phyloP scores from a whole-genome alignment of 2,888 invertebrate genomes.

The Griposia aprilina region DNA sequence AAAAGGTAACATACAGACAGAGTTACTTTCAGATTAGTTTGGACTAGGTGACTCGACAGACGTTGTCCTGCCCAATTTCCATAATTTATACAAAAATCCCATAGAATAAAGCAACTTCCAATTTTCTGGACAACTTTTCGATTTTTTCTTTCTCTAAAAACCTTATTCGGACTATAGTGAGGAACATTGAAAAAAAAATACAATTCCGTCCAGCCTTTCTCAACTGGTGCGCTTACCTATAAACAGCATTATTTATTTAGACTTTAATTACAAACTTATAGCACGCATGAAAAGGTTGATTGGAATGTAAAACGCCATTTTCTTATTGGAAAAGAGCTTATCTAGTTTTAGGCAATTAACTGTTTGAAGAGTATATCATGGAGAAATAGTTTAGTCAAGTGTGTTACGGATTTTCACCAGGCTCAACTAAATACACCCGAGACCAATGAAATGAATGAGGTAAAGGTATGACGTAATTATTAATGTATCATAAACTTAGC shows the following conservation, averaged over 20 bases:
- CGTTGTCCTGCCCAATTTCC: not conserved
- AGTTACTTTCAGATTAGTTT: too few relatives aligned
- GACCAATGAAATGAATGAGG: constrained; percentile 8
- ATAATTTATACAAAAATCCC: not conserved
- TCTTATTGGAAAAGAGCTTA: constrained; percentile 4
- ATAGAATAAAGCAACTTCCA: not conserved
- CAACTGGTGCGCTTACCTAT: not conserved
- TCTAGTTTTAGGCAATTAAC: not conserved
- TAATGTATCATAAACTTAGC: not conserved
- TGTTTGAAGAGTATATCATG: not conserved
- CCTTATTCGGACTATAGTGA: not conserved
- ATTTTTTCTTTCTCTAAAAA: not conserved
- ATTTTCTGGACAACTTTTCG: too few relatives aligned
- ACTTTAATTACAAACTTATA: not conserved
- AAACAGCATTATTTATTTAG: too few relatives aligned
- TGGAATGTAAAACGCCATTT: not conserved
- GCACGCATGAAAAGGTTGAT: not conserved
- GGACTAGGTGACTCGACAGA: not conserved
- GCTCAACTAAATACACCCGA: not conserved
- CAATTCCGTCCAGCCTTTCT: not conserved
- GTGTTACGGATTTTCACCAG: not conserved
- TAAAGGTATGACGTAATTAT: not conserved
- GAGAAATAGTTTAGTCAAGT: not conserved
- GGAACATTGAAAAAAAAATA: not conserved
- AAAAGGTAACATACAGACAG: too few relatives aligned